Evolutionary conservation across 30 jellyfish, hydroid and myxozoan genomes (phyloP).

Genomic region (Catostylus mosaicus): DNA sequence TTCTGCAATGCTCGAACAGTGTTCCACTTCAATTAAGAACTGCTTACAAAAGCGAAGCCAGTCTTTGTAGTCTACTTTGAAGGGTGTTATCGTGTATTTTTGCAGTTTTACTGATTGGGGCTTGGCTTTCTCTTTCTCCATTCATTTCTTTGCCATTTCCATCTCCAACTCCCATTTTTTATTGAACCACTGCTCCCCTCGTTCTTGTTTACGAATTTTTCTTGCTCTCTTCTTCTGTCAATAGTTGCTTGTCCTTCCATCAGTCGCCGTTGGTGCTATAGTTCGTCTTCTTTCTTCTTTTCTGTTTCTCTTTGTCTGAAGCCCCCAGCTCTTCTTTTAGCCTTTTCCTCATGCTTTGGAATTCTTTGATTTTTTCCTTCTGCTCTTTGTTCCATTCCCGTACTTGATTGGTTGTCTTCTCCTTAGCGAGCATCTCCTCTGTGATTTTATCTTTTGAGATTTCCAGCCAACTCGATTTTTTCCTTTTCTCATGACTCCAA

Average conservation of each 20-base stretch:
- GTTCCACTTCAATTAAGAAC: slow-evolving; percentile 59
- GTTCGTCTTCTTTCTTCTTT: slow-evolving; percentile 52
- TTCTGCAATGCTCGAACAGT: slow-evolving; percentile 60
- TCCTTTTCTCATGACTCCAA: slow-evolving; percentile 39
- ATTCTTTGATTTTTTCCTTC: slow-evolving; percentile 38
- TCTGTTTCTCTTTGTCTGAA: too few species aligned
- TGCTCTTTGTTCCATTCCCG: slow-evolving; percentile 59
- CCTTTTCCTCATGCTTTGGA: slow-evolving; percentile 38
- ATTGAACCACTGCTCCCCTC: slow-evolving; percentile 26
- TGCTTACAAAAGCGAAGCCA: slow-evolving; percentile 81
- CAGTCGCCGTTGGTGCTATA: slow-evolving; percentile 66
- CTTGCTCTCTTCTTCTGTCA: slow-evolving; percentile 48
- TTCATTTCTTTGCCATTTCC: slow-evolving; percentile 11
- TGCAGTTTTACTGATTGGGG: slow-evolving; percentile 56
- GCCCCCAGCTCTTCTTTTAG: slow-evolving; percentile 51
- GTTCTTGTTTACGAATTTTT: slow-evolving; percentile 39
- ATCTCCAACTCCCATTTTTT: slow-evolving; percentile 29
- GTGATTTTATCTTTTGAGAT: slow-evolving; percentile 25
- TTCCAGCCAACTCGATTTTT: slow-evolving; percentile 51
- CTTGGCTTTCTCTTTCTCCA: slow-evolving; percentile 23
- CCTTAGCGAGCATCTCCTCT: slow-evolving; percentile 33
- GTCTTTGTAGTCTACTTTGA: slow-evolving; percentile 72
- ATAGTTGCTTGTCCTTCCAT: slow-evolving; percentile 61
- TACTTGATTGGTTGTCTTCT: slow-evolving; percentile 33
- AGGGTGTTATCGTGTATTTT: slow-evolving; percentile 65